Evolutionary conservation across 92 coral and sea anemone genomes (phyloP), one percentile per base, ranked within the genome.

Genomic region (Desmophyllum pertusum): DNA sequence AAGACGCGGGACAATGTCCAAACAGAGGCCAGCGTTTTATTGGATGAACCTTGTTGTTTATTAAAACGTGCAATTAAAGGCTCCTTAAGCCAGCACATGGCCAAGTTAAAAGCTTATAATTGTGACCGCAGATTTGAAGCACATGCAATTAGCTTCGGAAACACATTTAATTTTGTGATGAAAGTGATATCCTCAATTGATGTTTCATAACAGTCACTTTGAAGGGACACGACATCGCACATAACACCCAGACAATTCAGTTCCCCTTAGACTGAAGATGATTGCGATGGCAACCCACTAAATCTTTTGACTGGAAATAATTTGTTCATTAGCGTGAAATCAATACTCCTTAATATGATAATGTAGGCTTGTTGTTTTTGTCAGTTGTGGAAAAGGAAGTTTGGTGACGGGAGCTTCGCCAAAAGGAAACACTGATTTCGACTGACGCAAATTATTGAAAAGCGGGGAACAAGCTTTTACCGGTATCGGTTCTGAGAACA

Each of bases 61-160:
- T 75, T 62, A 63, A 76, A 48, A 83, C 38, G 72, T 61, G 69
- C 74, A 83, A 75, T 83, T 83, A 83, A 83, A 65, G 30, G 48
- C 75, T 73, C 35, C 82, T 84, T 45, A 76, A 82, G 69, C 35
- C 53, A 84, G 81, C 87, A 75, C 82, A 84, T 84, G 81, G 81
- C 40, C 71, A 15, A 43, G 78, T 73, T 73, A 83, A 83, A 75
- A 75, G 69, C 68, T 27, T 75, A 13, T 81, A 81, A 70, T 81
- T 81, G 85, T 74, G 87, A 63, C 81, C 87, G 61, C 87, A 83
- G 72, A 83, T 83, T 46, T 83, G 81, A 84, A 84, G 87, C 80
- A 76, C 81, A 66, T 76, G 81, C 87, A 84, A 84, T 84, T 84
- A 84, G 75, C 25, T 65, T 75, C 81, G 87, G 87, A 84, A 84